Evolutionary conservation across 2,888 invertebrate genomes (phyloP).

Genomic region (Gymnosoma rotundatum): DNA sequence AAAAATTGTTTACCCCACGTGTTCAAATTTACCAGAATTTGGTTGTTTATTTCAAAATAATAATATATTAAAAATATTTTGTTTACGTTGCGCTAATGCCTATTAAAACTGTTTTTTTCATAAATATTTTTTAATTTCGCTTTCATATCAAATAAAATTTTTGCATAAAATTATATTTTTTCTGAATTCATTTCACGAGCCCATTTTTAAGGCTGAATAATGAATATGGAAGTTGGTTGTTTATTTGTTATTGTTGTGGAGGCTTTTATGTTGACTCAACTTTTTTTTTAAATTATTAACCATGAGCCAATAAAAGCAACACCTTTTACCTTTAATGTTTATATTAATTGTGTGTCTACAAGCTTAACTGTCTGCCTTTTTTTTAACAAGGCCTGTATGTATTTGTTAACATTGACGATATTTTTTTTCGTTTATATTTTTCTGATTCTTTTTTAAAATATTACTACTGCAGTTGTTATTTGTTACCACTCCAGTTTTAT

Average conservation of each 20-base stretch:
- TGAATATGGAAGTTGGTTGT: constrained; percentile 10
- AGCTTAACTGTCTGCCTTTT: not conserved
- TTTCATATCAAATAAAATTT: constrained; percentile 1
- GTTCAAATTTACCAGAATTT: too few relatives aligned
- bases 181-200: constrained; percentile 34
- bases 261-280: not conserved
- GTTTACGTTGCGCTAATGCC: too few relatives aligned
- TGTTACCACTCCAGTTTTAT: not conserved
- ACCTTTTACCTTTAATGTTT: constrained; percentile 27
- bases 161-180: constrained; percentile 47
- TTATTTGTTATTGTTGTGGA: not conserved
- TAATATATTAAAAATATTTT: too few relatives aligned
- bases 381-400: too few relatives aligned
- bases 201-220: constrained; percentile 42
- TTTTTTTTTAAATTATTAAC: constrained; percentile 9
- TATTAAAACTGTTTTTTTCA: not conserved
- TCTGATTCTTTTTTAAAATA: not conserved
- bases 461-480: not conserved
- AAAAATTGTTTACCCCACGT: too few relatives aligned
- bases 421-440: not conserved
- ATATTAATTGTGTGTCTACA: not conserved
- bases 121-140: not conserved
- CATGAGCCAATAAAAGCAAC: constrained; percentile 46
- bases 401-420: not conserved
- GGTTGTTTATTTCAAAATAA: too few relatives aligned